Evolutionary conservation across 1,140 invertebrate species (phyloP).

Genomic region (Drosophila lini): DNA sequence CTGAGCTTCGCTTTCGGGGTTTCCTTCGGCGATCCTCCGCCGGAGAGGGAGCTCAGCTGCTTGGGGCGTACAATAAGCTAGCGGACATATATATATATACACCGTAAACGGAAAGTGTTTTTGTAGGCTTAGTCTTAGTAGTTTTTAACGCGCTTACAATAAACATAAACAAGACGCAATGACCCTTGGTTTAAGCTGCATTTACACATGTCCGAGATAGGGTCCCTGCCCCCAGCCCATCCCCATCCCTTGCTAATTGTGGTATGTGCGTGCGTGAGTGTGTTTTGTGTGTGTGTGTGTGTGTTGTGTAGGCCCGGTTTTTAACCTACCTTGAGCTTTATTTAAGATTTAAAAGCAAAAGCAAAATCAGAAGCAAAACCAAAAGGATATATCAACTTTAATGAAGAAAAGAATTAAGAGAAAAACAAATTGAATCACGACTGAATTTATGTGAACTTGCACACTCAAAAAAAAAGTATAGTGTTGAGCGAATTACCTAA

Average conservation of each 20-base stretch:
- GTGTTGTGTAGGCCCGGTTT: constrained; percentile 53
- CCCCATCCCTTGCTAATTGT: not conserved
- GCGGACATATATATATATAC: constrained; percentile 26
- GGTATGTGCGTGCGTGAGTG: not conserved
- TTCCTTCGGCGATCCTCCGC: not conserved
- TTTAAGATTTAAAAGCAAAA: constrained; percentile 49
- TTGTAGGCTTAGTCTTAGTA: constrained; percentile 52
- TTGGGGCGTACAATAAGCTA: constrained; percentile 37
- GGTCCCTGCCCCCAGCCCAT: not conserved
- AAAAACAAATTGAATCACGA: constrained; percentile 70
- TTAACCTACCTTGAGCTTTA: constrained; percentile 70
- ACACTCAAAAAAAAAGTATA: constrained; percentile 55
- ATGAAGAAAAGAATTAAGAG: not conserved
- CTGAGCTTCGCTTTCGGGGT: constrained; percentile 15
- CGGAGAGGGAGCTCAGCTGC: constrained; percentile 1
- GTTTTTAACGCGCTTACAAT: constrained; percentile 54
- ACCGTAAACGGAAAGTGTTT: constrained; percentile 32
- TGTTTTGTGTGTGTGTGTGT: not conserved
- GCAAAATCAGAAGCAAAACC: constrained; percentile 24
- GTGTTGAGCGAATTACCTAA: constrained; percentile 32
- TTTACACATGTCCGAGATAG: constrained; percentile 61
- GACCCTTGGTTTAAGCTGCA: constrained; percentile 65
- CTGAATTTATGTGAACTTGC: constrained; percentile 79
- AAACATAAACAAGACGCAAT: constrained; percentile 30
- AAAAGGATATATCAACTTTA: constrained; percentile 39